Base-by-base conservation (phyloP, 2,797 vertebrate genomes). In the Tarsius wallacei region DNA sequence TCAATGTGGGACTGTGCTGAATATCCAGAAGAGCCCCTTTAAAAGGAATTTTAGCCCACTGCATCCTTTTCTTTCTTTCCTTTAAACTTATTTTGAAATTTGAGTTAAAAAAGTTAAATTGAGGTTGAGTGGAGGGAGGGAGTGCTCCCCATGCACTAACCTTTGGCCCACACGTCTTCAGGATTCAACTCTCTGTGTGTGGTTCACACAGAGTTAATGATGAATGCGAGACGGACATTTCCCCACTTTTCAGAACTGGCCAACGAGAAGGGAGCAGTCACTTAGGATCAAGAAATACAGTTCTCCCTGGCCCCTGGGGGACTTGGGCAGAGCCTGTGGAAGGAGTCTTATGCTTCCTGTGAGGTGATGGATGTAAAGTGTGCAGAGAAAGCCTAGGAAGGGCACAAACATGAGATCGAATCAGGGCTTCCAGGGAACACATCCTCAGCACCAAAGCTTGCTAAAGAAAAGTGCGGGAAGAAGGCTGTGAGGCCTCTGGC, bases 281-380 rank as follows among this genome's bases (percentile, higher is more conserved):
- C 21, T 47, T 1, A 51, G 22, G 22, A 36, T 33, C 11, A 49
- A 28, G 47, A 82, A 21, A 61, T 31, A 6, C 4, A 15, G 33
- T 97, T 96, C 94, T 93, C 88, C 87, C 53, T 85, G 49, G 55
- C 16, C n/a, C 19, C 42, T 68, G 31, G 47, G 15, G 19, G 66
- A 73, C 66, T 36, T 53, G 63, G 31, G 33, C 16, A 28, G 47
- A 47, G n/a, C 47, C 28, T 84, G 31, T n/a, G 26, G 66, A 26
- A 9, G 22, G 63, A 36, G 22, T 33, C 21, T 24, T 59, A 55
- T 36, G 78, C 8, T n/a, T 49, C 33, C n/a, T 13, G 13, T n/a
- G 53, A 47, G 84, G 10, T 19, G 33, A 42, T 47, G 24, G 24
- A 11, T 31, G 6, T 42, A 28, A 26, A 42, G 0, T 73, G 33